Evolutionary conservation across 64 coral and sea anemone species (phyloP).

Genomic region (Montipora cactus): DNA sequence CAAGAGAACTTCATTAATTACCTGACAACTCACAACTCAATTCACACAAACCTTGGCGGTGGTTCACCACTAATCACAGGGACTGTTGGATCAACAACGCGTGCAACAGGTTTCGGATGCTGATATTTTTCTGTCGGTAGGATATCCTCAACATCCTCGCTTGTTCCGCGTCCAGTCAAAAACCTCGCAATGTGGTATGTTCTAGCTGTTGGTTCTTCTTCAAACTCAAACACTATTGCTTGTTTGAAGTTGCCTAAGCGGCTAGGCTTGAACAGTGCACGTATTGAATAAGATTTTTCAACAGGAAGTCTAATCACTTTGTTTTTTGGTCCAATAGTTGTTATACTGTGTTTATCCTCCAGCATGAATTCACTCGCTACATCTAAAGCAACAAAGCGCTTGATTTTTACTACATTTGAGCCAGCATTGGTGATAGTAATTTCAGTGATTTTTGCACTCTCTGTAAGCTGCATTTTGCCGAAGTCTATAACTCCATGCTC

Average conservation of each 20-base stretch:
- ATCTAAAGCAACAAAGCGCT: constrained; percentile 60
- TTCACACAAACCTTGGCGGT: constrained; percentile 10
- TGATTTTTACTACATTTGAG: constrained; percentile 29
- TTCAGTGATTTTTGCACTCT: constrained; percentile 57
- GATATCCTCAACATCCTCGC: constrained; percentile 50
- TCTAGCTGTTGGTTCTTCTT: constrained; percentile 26
- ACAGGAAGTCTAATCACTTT: constrained; percentile 50
- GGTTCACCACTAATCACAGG: constrained; percentile 54
- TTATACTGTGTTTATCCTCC: constrained; percentile 56
- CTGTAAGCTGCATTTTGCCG: constrained; percentile 48
- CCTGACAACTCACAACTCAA: no score
- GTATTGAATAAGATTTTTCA: constrained; percentile 50
- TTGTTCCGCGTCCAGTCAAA: constrained; percentile 61
- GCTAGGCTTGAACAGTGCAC: constrained; percentile 62
- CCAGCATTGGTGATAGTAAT: constrained; percentile 63
- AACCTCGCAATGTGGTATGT: constrained; percentile 66
- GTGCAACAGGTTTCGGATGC: constrained; percentile 58
- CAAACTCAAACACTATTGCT: constrained; percentile 76
- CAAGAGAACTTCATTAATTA: no score
- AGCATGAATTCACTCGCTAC: constrained; percentile 61
- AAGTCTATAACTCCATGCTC: constrained; percentile 70
- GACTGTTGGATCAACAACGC: constrained; percentile 63
- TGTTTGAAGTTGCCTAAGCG: constrained; percentile 62
- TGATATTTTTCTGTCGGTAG: constrained; percentile 57
- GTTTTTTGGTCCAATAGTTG: constrained; percentile 4